Evolutionary conservation across 2,888 invertebrate genomes (phyloP).

Genomic region (Agonopterix alstromeriana): DNA sequence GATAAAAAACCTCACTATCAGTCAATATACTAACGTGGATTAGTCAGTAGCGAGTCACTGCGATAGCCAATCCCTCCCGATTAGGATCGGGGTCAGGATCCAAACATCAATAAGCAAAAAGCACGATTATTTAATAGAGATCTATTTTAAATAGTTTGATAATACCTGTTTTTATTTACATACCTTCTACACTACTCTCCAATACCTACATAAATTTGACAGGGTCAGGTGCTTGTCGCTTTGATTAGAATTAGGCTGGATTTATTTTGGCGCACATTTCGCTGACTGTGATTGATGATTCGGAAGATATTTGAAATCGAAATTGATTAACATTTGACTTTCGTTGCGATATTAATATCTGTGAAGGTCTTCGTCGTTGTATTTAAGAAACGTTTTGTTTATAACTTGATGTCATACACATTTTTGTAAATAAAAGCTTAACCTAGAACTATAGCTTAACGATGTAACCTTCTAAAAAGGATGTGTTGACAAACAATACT

Average conservation of each 20-base stretch:
- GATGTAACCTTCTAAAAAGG: slow-evolving; percentile 1
- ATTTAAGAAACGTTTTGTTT: background rate
- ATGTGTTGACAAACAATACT: slow-evolving; percentile 18
- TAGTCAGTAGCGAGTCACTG: no score
- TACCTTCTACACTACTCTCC: no score
- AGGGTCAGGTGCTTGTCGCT: background rate
- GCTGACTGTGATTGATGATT: slow-evolving; percentile 8
- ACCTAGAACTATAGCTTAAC: background rate
- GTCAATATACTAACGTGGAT: no score
- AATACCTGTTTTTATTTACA: no score
- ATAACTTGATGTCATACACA: background rate
- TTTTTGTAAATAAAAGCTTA: background rate
- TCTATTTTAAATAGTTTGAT: no score
- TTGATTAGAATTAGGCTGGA: slow-evolving; percentile 2
- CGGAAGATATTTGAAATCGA: background rate
- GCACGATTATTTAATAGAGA: no score
- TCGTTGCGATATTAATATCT: background rate
- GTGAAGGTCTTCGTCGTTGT: no score
- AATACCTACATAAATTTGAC: no score
- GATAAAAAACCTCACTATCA: no score
- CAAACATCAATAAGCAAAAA: no score
- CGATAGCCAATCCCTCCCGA: no score
- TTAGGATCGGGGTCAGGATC: no score
- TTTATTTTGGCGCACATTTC: slow-evolving; percentile 3
- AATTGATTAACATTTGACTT: background rate